phyloP scores from a whole-genome alignment of 2,888 invertebrate species.

The Stenichneumon culpator region DNA sequence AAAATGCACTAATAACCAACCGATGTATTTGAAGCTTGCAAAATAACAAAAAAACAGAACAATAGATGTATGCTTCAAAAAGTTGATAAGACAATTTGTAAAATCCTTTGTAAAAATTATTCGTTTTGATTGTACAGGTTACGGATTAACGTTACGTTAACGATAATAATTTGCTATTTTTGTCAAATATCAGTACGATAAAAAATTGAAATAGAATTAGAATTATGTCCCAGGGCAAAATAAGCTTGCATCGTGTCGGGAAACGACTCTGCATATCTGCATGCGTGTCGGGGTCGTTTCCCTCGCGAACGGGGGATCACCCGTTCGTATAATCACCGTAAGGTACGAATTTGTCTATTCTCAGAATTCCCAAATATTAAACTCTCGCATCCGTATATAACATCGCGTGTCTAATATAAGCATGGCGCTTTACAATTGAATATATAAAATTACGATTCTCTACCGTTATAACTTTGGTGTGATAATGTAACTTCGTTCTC shows the following conservation, averaged over 20 bases:
- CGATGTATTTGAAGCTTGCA: too few species aligned
- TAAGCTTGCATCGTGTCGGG: background rate
- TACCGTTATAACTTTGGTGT: constrained; percentile 23
- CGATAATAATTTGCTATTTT: too few species aligned
- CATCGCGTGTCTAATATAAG: constrained; percentile 6
- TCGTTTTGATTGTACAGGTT: too few species aligned
- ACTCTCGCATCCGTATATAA: constrained; percentile 17
- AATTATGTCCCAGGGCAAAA: background rate
- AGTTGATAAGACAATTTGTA: too few species aligned
- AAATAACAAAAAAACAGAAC: too few species aligned
- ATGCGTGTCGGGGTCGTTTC: too few species aligned
- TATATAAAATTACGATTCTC: constrained; percentile 24
- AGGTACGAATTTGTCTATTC: constrained; percentile 9
- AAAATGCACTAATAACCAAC: too few species aligned
- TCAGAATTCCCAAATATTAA: constrained; percentile 44
- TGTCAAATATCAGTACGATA: too few species aligned
- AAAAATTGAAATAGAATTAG: too few species aligned
- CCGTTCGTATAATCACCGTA: background rate
- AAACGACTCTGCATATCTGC: background rate
- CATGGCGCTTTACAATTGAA: constrained; percentile 17
- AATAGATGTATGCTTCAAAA: too few species aligned
- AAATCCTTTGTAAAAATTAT: too few species aligned
- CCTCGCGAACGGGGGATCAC: background rate
- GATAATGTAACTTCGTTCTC: constrained; percentile 33
- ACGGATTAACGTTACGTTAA: too few species aligned